These are phyloP conservation scores for Polyergus mexicanus DNA, from an alignment of 1,140 invertebrate genomes.

Conservation along the genomic window DNA sequence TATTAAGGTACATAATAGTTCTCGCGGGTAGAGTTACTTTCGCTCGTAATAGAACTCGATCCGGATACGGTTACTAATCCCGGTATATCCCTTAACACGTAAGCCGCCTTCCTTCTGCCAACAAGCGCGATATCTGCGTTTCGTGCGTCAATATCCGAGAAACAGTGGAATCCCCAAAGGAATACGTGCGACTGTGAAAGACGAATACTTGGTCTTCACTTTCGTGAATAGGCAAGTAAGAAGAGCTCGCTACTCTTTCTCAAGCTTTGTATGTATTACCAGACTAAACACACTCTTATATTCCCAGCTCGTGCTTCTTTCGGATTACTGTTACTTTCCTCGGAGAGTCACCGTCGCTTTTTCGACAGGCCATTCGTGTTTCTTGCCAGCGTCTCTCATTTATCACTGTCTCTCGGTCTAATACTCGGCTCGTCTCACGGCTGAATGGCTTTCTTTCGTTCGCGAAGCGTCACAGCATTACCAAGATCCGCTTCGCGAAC, in stretches of 20 bases:
- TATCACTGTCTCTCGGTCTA: conserved; percentile 57
- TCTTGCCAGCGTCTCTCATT: conserved; percentile 51
- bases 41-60: conserved; percentile 26
- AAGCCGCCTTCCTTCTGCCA: conserved; percentile 8
- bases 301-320: conserved; percentile 24
- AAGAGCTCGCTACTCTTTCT: not conserved
- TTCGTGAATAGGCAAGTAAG: not conserved
- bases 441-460: conserved; percentile 33
- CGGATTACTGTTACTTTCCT: conserved; percentile 34
- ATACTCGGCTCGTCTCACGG: conserved; percentile 22
- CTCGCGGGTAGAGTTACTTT: conserved; percentile 20
- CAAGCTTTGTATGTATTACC: not conserved
- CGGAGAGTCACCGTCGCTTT: conserved; percentile 15
- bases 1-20: not conserved
- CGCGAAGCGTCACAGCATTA: not conserved
- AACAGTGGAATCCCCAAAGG: not conserved
- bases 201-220: no score
- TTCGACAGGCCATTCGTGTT: conserved; percentile 6
- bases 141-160: conserved; percentile 14
- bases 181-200: not conserved
- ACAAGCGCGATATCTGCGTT: conserved; percentile 18
- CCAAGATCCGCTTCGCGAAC: not conserved
- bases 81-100: conserved; percentile 35
- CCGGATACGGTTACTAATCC: conserved; percentile 37
- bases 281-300: conserved; percentile 44